Percentiles rank a stretch among this genome's conserved stretches.
Conservation (phyloP, 2,888 invertebrate genomes). For the Amphipoea lucens region DNA sequence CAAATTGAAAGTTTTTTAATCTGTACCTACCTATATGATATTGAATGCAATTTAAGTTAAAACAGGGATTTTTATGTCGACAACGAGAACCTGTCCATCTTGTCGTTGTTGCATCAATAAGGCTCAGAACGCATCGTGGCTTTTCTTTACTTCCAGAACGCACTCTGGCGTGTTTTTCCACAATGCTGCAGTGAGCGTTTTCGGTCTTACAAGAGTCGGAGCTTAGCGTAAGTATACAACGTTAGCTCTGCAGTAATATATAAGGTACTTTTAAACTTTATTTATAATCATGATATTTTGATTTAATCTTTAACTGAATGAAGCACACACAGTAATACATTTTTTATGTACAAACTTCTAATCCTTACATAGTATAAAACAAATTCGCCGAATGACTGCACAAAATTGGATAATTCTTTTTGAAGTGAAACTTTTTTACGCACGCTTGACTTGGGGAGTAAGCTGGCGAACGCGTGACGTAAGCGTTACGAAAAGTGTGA, state of each 20-base stretch:
- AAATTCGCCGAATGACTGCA: no score
- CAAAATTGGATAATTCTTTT: no score
- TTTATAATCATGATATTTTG: not conserved
- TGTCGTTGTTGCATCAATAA: not conserved
- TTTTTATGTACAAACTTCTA: no score
- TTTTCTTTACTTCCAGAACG: not conserved
- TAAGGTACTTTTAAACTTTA: not conserved
- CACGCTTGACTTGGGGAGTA: no score
- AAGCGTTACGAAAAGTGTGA: no score
- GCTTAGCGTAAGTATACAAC: not conserved
- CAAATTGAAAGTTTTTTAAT: not conserved
- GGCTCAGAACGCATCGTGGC: not conserved
- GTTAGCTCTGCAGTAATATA: not conserved
- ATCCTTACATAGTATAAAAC: no score
- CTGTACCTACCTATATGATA: not conserved
- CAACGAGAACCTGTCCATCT: not conserved
- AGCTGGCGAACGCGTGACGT: no score
- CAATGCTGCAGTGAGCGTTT: not conserved
- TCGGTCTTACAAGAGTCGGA: not conserved
- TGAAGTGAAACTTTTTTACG: no score
- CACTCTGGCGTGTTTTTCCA: not conserved
- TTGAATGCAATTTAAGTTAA: not conserved
- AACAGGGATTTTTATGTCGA: not conserved
- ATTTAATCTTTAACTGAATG: not conserved
- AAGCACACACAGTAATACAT: no score